These are phyloP conservation scores for Cyprinodon variegatus DNA, from an alignment of 2,113 vertebrate genomes.

Conservation along the genomic window DNA sequence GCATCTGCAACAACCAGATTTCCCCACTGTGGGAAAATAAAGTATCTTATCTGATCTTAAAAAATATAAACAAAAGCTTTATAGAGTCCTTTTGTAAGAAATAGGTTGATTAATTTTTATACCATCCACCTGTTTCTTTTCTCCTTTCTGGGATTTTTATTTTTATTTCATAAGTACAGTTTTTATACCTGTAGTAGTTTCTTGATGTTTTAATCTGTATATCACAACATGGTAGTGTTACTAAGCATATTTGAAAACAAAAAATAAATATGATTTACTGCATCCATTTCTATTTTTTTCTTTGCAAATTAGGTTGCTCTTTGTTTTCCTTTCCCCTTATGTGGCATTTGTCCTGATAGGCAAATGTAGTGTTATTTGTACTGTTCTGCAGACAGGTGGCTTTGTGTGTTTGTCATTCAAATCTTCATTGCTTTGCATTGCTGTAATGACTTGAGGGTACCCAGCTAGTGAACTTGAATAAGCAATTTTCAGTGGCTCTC, in stretches of 20 bases:
- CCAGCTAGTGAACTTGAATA: conserved; percentile 33
- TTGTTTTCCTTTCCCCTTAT: conserved; percentile 28
- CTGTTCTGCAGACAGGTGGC: conserved; percentile 35
- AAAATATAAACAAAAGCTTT: neutral
- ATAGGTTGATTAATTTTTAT: neutral
- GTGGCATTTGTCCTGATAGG: conserved; percentile 24
- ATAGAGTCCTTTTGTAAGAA: neutral
- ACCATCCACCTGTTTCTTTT: neutral
- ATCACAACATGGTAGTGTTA: conserved; percentile 23
- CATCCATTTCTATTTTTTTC: conserved; percentile 5
- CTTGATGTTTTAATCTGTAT: conserved; percentile 12
- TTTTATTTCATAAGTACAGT: conserved; percentile 13
- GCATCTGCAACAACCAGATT: no score
- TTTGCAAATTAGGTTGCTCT: conserved; percentile 19
- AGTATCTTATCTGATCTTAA: no score
- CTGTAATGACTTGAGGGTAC: conserved; percentile 33
- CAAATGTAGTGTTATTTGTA: conserved; percentile 36
- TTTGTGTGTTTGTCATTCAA: conserved; percentile 58
- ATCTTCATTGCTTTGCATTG: conserved; percentile 58
- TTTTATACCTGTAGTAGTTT: neutral
- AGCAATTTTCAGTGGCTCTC: conserved; percentile 7
- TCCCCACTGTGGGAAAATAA: no score
- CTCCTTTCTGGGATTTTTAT: conserved; percentile 24
- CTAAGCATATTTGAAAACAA: conserved; percentile 21
- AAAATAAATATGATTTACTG: conserved; percentile 30